These are phyloP conservation scores for Labeo catla DNA, from an alignment of 2,113 vertebrate species.

Conservation along the genomic window DNA sequence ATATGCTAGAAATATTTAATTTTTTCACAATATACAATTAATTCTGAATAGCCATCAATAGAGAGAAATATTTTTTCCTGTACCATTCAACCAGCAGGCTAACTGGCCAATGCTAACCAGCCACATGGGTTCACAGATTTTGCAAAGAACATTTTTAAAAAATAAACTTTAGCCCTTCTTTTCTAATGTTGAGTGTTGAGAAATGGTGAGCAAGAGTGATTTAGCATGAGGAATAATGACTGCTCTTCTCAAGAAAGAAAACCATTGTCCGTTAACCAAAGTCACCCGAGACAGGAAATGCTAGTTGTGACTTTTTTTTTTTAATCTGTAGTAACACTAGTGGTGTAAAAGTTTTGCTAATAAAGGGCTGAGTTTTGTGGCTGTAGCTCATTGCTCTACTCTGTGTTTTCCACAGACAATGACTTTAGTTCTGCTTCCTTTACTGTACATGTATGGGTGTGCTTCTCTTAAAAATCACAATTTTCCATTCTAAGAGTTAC, in stretches of 20 bases:
- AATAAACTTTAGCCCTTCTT: neutral
- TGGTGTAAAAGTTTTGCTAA: neutral
- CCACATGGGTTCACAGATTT: neutral
- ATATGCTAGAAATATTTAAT: neutral
- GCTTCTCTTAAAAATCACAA: neutral
- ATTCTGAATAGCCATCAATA: neutral
- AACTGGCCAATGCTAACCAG: neutral
- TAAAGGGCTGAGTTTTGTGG: neutral
- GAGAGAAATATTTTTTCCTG: neutral
- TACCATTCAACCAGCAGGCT: neutral
- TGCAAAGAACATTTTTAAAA: neutral
- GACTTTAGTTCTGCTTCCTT: neutral
- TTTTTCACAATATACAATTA: neutral
- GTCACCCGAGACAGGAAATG: conserved; percentile 43
- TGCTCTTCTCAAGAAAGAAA: neutral
- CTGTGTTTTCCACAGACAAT: neutral
- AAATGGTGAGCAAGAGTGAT: neutral
- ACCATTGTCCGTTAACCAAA: conserved; percentile 19
- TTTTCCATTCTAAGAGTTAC: neutral
- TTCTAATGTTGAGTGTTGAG: neutral
- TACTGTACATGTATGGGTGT: neutral
- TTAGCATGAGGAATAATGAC: too few relatives aligned
- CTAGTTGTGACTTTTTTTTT: neutral
- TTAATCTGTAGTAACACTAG: neutral
- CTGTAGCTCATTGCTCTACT: neutral